These are phyloP conservation scores for Chaunax sp. DNA, from an alignment of 2,797 vertebrate genomes.

Conservation along the genomic window DNA sequence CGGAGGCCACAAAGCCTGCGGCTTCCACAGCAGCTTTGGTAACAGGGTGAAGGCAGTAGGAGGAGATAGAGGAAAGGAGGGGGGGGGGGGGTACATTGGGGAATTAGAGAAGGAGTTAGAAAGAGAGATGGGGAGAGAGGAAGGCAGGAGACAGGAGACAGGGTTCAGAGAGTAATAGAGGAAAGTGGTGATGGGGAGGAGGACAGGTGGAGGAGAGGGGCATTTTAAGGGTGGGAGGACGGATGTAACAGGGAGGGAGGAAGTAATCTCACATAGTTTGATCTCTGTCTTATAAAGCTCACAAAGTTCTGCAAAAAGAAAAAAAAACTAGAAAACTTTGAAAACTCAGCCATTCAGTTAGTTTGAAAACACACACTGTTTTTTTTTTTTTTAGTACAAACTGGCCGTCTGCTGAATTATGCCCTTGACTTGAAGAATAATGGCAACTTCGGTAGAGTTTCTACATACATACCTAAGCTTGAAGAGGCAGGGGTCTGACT, in stretches of 20 bases:
- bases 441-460: neutral
- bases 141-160: constrained; percentile 25
- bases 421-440: neutral
- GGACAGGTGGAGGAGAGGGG: constrained; percentile 28
- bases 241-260: constrained; percentile 31
- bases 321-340: neutral
- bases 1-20: constrained; percentile 71
- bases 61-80: constrained; percentile 39
- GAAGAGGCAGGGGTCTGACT: constrained; percentile 50
- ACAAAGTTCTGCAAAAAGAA: constrained; percentile 30
- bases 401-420: neutral
- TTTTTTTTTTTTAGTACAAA: constrained; percentile 17
- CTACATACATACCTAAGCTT: constrained; percentile 37
- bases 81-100: constrained; percentile 27
- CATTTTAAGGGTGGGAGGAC: constrained; percentile 1
- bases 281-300: constrained; percentile 45
- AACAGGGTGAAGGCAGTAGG: constrained; percentile 54
- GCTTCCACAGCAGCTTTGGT: constrained; percentile 75
- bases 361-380: neutral
- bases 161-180: constrained; percentile 3
- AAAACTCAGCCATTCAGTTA: constrained; percentile 3
- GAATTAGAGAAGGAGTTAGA: constrained; percentile 43
- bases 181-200: constrained; percentile 6
- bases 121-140: constrained; percentile 29
- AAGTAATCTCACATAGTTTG: constrained; percentile 60